phyloP scores from a whole-genome alignment of 2,113 vertebrate genomes.

The Chinchilla lanigera region DNA sequence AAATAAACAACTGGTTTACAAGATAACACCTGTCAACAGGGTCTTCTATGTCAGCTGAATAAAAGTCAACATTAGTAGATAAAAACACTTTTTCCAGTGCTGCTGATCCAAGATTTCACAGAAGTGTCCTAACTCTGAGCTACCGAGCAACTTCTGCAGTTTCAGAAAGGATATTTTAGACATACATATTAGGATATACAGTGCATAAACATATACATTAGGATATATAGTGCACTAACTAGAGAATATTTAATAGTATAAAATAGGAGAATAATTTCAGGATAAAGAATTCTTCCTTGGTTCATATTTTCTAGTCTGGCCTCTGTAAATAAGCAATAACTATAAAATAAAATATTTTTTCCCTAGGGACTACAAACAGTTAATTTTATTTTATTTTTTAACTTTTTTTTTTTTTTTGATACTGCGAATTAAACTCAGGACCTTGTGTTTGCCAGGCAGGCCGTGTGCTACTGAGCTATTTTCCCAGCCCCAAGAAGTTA shows the following conservation, averaged over 20 bases:
- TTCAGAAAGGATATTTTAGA: background rate
- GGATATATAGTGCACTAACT: background rate
- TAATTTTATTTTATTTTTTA: background rate
- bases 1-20: background rate
- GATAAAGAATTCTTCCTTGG: background rate
- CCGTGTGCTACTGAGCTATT: too few species aligned
- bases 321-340: background rate
- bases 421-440: too few species aligned
- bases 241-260: background rate
- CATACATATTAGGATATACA: too few species aligned
- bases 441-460: too few species aligned
- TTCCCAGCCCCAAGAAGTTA: too few species aligned
- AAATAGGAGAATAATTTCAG: background rate
- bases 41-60: background rate
- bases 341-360: conserved; percentile 7
- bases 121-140: background rate
- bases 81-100: background rate
- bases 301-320: conserved; percentile 5
- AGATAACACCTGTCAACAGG: background rate
- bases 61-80: background rate
- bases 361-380: background rate
- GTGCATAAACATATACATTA: too few species aligned
- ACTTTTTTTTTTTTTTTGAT: too few species aligned
- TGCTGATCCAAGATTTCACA: background rate
- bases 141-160: background rate